A percentile compares a stretch with the other conserved stretches of the same genome.
Evolutionary conservation across 2,888 invertebrate genomes (phyloP).

Genomic region (Congeria kusceri): DNA sequence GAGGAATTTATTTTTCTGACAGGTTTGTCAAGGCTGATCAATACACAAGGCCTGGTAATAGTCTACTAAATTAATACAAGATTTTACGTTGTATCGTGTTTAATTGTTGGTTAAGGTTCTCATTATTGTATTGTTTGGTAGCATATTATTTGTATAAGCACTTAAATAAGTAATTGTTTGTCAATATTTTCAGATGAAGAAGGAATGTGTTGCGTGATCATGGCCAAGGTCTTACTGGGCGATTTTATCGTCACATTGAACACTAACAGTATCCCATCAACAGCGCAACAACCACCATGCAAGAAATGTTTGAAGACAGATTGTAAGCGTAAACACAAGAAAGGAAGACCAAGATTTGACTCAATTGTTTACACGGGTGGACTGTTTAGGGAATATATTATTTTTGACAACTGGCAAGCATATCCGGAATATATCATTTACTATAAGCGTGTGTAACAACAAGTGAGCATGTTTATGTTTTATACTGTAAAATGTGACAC

Average conservation of each 20-base stretch:
- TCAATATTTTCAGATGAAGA: too few relatives aligned
- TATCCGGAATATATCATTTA: conserved; percentile 1
- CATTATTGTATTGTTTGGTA: too few relatives aligned
- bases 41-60: background rate
- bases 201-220: background rate
- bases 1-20: conserved; percentile 9
- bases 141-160: background rate
- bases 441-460: conserved; percentile 2
- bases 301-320: background rate
- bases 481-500: too few relatives aligned
- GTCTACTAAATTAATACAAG: too few relatives aligned
- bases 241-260: background rate
- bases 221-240: conserved; percentile 5
- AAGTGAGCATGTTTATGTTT: too few relatives aligned
- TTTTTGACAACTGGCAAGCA: background rate
- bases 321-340: too few relatives aligned
- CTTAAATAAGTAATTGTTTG: too few relatives aligned
- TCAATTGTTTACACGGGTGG: background rate
- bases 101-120: too few relatives aligned
- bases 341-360: background rate
- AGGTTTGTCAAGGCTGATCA: conserved; percentile 7
- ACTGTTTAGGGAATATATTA: conserved; percentile 7
- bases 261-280: background rate
- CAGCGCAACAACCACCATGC: background rate
- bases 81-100: too few relatives aligned